These are phyloP conservation scores for Manis javanica DNA, from an alignment of 2,797 vertebrate species.

Conservation along the genomic window DNA sequence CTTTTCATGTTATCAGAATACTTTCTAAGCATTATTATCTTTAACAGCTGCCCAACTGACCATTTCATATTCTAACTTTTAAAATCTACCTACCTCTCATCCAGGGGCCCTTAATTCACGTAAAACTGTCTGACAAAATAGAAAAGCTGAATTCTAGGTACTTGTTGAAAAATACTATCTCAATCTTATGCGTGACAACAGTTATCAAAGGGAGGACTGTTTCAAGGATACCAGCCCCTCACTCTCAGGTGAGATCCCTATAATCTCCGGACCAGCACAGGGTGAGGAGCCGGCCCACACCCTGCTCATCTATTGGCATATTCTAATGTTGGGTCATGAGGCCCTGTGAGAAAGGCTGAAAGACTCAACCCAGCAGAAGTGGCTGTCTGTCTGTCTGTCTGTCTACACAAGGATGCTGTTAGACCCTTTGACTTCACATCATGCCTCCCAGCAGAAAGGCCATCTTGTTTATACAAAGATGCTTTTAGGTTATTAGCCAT, in stretches of 20 bases:
- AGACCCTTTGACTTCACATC: no score
- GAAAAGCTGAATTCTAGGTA: neutral
- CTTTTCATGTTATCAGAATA: neutral
- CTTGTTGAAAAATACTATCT: neutral
- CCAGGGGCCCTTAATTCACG: neutral
- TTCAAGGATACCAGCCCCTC: neutral
- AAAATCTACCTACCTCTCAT: neutral
- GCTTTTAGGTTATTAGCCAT: neutral
- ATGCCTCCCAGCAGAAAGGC: neutral
- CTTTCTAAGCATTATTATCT: neutral
- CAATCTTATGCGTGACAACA: neutral
- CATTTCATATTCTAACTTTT: neutral
- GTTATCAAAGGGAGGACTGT: neutral
- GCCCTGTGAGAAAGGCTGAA: neutral
- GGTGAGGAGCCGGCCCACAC: neutral
- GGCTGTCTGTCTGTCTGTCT: neutral
- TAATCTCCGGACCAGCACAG: neutral
- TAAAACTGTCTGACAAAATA: neutral
- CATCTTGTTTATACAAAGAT: neutral
- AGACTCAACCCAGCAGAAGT: neutral
- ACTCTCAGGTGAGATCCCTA: neutral
- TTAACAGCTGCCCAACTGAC: neutral
- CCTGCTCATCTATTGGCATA: neutral
- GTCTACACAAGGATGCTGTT: no score
- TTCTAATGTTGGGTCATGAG: neutral